phyloP scores from a whole-genome alignment of 2,797 vertebrate genomes.

The Crypturellus tataupa region DNA sequence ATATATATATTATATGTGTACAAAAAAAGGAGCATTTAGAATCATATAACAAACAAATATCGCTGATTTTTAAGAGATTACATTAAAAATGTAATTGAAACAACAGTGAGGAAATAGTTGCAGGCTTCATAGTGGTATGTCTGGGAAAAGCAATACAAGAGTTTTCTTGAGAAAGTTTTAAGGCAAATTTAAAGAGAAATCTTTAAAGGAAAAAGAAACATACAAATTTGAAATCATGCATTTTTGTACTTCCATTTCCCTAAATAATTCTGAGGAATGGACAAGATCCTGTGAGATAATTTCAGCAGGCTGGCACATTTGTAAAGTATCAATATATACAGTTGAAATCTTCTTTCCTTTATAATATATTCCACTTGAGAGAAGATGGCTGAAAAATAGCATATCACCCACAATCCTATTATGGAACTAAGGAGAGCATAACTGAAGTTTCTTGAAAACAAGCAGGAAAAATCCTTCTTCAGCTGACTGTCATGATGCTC shows the following conservation, averaged over 20 bases:
- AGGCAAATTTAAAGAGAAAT: not conserved
- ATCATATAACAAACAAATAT: not conserved
- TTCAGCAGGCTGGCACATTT: not conserved
- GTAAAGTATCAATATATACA: not conserved
- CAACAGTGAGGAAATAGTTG: not conserved
- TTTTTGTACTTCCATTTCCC: not conserved
- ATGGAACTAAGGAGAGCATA: not conserved
- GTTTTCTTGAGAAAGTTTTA: not conserved
- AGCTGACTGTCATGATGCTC: not conserved
- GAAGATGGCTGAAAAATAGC: not conserved
- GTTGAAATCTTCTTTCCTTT: not conserved
- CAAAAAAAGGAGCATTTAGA: not conserved
- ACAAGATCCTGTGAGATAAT: not conserved
- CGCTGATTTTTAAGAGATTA: not conserved
- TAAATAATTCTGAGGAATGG: not conserved
- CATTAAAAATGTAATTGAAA: not conserved
- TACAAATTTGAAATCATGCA: not conserved
- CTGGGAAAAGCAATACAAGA: not conserved
- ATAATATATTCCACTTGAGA: not conserved
- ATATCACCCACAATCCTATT: not conserved
- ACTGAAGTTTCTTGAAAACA: not conserved
- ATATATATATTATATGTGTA: not conserved
- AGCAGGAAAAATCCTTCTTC: not conserved
- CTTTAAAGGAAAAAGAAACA: not conserved
- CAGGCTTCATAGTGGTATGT: not conserved